Conservation (phyloP, 53 echinoderm and acorn worm genomes). For the Antedon mediterranea region DNA sequence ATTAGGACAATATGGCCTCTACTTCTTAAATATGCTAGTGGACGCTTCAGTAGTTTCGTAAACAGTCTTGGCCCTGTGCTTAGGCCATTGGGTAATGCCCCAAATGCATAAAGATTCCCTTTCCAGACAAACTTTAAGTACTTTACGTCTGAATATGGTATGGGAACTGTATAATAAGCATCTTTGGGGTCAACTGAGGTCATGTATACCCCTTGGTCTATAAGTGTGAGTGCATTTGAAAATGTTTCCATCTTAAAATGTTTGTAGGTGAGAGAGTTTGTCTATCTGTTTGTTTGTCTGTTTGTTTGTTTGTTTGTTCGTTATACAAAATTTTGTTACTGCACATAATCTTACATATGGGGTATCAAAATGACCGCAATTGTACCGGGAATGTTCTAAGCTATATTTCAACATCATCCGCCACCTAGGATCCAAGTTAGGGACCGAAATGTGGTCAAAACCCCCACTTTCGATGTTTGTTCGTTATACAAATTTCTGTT, state of each 20-base stretch:
- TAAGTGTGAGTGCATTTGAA: slow-evolving; percentile 2
- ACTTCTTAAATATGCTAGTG: slow-evolving; percentile 1
- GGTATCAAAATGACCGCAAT: no score
- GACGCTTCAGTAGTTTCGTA: slow-evolving; percentile 36
- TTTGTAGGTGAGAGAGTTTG: no score
- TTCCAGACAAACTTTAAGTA: slow-evolving; percentile 24
- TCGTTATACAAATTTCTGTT: no score
- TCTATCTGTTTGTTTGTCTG: no score
- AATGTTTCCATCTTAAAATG: slow-evolving; percentile 26
- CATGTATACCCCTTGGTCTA: slow-evolving; percentile 19
- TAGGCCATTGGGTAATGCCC: slow-evolving; percentile 27
- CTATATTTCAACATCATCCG: no score
- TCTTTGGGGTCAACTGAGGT: slow-evolving; percentile 50
- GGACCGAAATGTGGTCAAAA: no score
- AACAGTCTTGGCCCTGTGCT: slow-evolving; percentile 28
- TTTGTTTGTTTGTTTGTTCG: no score
- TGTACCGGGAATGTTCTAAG: no score
- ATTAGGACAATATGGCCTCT: slow-evolving; percentile 6
- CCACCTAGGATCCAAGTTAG: no score
- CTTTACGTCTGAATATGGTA: slow-evolving; percentile 7
- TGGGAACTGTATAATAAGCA: slow-evolving; percentile 38
- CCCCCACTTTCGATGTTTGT: no score
- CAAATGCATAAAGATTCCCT: slow-evolving; percentile 14
- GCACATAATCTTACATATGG: no score
- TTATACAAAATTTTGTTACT: no score